A percentile compares a stretch with the other conserved stretches of the same genome.
Evolutionary conservation across 2,113 vertebrate genomes (phyloP).

Genomic region (Xenopus tropicalis): DNA sequence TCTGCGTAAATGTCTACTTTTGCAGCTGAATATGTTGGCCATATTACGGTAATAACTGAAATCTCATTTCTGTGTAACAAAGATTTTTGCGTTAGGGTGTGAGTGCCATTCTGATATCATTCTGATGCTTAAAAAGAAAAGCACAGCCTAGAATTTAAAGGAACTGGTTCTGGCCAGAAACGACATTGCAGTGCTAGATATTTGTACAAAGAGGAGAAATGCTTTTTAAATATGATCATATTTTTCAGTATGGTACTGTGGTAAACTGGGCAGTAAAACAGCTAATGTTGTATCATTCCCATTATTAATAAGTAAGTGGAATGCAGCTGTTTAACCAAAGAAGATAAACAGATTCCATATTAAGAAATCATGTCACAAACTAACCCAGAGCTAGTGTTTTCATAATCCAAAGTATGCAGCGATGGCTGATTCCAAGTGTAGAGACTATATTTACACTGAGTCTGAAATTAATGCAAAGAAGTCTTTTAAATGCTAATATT

Average conservation of each 20-base stretch:
- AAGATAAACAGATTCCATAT: background rate
- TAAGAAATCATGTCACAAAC: background rate
- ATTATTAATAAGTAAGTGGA: slow-evolving; percentile 43
- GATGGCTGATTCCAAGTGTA: slow-evolving; percentile 24
- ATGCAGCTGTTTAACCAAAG: slow-evolving; percentile 13
- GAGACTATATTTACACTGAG: slow-evolving; percentile 49
- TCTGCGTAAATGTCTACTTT: too few species aligned
- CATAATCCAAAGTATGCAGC: background rate
- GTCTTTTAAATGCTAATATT: slow-evolving; percentile 52
- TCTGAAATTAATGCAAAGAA: slow-evolving; percentile 58
- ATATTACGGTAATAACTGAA: too few species aligned
- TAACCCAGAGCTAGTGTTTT: background rate
- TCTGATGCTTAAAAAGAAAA: too few species aligned
- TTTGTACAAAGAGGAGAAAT: slow-evolving; percentile 3
- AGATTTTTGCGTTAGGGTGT: too few species aligned
- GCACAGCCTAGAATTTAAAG: too few species aligned
- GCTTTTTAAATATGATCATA: slow-evolving; percentile 21
- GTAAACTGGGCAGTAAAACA: slow-evolving; percentile 16
- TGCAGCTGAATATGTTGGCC: too few species aligned
- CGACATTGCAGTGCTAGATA: background rate
- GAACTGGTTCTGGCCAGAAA: background rate
- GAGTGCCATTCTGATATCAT: too few species aligned
- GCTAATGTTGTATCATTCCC: slow-evolving; percentile 43
- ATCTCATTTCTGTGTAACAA: too few species aligned
- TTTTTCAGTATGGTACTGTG: slow-evolving; percentile 28